Conservation (phyloP, 2,113 vertebrate genomes). For the Loxodonta africana region DNA sequence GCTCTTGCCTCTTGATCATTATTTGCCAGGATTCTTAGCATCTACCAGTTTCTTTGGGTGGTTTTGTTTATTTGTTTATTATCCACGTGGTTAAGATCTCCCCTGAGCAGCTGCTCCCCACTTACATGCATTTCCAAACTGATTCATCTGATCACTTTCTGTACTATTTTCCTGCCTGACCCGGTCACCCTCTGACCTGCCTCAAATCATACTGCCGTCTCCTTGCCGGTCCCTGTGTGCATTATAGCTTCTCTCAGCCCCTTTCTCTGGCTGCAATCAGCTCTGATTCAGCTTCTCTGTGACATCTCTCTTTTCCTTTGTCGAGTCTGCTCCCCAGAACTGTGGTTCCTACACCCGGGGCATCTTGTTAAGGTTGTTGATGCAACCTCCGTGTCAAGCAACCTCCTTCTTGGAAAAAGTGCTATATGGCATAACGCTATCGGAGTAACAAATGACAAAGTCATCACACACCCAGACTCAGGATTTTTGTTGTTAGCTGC, state of each 20-base stretch:
- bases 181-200: constrained; percentile 4
- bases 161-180: background rate
- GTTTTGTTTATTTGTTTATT: background rate
- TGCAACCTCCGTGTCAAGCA: background rate
- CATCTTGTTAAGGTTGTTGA: background rate
- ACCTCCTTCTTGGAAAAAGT: background rate
- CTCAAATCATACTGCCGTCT: constrained; percentile 29
- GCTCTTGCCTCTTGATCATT: background rate
- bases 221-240: background rate
- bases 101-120: background rate
- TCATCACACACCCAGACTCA: background rate
- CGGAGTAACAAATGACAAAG: background rate
- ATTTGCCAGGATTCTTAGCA: background rate
- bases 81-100: background rate
- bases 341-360: background rate
- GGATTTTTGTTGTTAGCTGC: background rate
- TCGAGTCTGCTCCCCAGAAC: rapidly evolving
- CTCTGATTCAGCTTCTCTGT: background rate
- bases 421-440: background rate
- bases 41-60: background rate
- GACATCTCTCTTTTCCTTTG: background rate
- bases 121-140: constrained; percentile 17
- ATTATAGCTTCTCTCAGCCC: background rate
- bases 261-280: background rate
- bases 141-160: background rate